Evolutionary conservation across 1,140 invertebrate genomes (phyloP).

Genomic region (Dufourea novaeangliae): DNA sequence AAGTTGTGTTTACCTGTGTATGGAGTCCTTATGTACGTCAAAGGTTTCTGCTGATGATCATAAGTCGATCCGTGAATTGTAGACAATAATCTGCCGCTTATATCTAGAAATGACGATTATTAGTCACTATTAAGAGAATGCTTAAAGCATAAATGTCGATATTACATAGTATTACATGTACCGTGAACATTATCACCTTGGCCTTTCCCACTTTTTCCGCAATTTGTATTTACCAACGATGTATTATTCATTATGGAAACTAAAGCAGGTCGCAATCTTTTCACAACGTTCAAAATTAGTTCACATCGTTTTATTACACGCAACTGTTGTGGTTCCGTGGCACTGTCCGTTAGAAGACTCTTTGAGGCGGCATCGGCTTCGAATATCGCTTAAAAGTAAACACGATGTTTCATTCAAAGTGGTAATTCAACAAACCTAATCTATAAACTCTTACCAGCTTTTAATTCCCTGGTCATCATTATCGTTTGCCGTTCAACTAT

Average conservation of each 20-base stretch:
- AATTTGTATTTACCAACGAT: conserved; percentile 61
- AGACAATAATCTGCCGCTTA: conserved; percentile 58
- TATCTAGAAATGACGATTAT: conserved; percentile 44
- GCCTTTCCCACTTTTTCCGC: conserved; percentile 57
- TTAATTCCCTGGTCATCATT: conserved; percentile 77
- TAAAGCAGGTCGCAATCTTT: conserved; percentile 75
- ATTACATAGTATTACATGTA: conserved; percentile 15
- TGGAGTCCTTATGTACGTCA: conserved; percentile 75
- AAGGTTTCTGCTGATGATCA: conserved; percentile 61
- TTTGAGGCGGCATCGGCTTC: conserved; percentile 76
- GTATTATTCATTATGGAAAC: conserved; percentile 74
- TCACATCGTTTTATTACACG: conserved; percentile 79
- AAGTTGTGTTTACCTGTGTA: conserved; percentile 70
- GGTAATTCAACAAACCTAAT: not conserved
- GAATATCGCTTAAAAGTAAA: conserved; percentile 72
- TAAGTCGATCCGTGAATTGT: conserved; percentile 60
- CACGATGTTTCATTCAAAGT: not conserved
- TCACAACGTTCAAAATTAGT: conserved; percentile 76
- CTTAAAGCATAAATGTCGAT: not conserved
- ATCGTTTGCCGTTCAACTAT: conserved; percentile 75
- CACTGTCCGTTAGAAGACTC: conserved; percentile 69
- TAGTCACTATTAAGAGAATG: not conserved
- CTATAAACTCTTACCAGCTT: conserved; percentile 72
- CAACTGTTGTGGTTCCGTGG: conserved; percentile 76
- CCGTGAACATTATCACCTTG: conserved; percentile 64